phyloP scores from a whole-genome alignment of 2,113 vertebrate species.

The Tychaedon coryphoeus region DNA sequence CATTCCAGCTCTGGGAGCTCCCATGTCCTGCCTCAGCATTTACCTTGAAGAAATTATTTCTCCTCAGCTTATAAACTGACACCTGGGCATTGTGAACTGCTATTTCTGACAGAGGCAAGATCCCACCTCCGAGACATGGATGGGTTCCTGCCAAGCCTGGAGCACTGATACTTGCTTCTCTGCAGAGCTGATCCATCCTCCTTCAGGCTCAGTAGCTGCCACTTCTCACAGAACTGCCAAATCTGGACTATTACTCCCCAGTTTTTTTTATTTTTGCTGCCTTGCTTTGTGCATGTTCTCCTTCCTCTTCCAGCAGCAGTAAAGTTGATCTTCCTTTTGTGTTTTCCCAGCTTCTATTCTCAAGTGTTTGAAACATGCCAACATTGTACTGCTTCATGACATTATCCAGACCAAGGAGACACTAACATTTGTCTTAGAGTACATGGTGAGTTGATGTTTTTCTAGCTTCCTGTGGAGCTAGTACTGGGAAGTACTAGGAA shows the following conservation, averaged over 20 bases:
- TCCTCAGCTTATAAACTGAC: background rate
- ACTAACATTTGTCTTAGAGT: constrained; percentile 91
- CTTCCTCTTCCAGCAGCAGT: background rate
- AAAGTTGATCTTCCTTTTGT: background rate
- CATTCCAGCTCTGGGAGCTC: background rate
- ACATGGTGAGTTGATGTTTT: constrained; percentile 80
- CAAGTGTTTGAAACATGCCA: constrained; percentile 88
- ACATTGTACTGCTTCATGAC: constrained; percentile 88
- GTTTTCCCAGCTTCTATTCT: constrained; percentile 82
- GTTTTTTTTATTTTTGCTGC: background rate
- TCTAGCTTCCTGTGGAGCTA: constrained; percentile 8
- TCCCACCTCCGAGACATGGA: background rate
- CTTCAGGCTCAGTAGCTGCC: background rate
- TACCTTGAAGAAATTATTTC: background rate
- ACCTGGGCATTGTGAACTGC: background rate
- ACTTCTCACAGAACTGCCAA: background rate
- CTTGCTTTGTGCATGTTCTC: background rate
- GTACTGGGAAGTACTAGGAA: background rate
- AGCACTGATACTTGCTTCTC: background rate
- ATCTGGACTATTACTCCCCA: background rate
- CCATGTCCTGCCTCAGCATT: background rate
- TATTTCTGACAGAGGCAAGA: background rate
- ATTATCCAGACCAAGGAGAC: constrained; percentile 88
- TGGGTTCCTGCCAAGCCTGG: background rate
- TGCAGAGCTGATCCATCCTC: background rate